Evolutionary conservation across 2,113 vertebrate species (phyloP), one percentile per base, ranked within the genome.

Genomic region (Rhinolophus ferrumequinum): DNA sequence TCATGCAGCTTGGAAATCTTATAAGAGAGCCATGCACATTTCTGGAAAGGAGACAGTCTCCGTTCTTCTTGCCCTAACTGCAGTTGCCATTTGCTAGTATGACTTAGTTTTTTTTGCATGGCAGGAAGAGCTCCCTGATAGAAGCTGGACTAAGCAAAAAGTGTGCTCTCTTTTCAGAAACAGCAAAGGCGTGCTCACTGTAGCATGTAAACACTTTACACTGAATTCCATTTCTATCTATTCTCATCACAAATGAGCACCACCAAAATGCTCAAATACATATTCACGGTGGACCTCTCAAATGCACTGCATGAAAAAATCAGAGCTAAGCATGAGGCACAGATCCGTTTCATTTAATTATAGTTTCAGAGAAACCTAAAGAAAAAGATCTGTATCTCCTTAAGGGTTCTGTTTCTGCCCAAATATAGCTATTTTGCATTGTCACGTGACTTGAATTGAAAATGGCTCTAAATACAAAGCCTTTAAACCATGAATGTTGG

Each of bases 171-270:
- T 93, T 95, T 95, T 93, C 96, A 95, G 90, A 95, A 96, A 92
- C 70, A 88, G 89, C 82, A 67, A 72, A 97, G 87, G 64, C 16
- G 19, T 94, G 96, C 64, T 96, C 90, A 95, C 11, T 97, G 85
- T 94, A 84, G 88, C 94, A 56, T 98, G 91, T 96, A 88, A 97
- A 96, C 94, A 97, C 94, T 97, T 84, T 82, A 97, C 54, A 88
- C 24, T 47, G 56, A 93, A 92, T 93, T 93, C 77, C 22, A 77
- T 33, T 84, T 95, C 24, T 28, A 38, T 69, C 73, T 95, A 52
- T 69, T 22, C 69, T 8, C 56, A 84, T 94, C 95, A 93, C n/a
- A 88, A 97, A 50, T 62, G 16, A 84, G 83, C 60, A 88, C 80
- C 58, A 64, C 76, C 79, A 35, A 60, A 92, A 95, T 79, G 56